phyloP scores from a whole-genome alignment of 1,140 invertebrate species.

The roundworm (Caenorhabditis elegans) region DNA sequence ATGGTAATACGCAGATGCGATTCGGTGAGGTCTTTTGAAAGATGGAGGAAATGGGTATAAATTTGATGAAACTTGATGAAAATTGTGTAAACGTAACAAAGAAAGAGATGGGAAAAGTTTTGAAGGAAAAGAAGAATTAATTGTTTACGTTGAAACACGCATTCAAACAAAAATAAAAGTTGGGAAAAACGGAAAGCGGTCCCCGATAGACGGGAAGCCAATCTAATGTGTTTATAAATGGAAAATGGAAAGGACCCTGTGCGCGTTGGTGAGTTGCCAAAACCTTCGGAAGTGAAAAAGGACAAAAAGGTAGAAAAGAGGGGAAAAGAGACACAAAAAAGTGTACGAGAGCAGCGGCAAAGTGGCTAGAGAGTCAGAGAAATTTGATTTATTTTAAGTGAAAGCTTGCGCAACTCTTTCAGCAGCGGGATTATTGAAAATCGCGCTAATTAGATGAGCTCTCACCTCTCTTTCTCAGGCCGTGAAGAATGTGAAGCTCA shows the following conservation, averaged over 20 bases:
- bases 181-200: neutral
- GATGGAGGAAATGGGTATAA: neutral
- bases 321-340: neutral
- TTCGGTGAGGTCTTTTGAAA: neutral
- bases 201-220: neutral
- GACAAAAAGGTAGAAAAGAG: neutral
- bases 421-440: neutral
- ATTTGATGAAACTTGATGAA: neutral
- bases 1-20: slow-evolving; percentile 16
- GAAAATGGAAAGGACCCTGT: neutral
- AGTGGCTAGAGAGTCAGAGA: neutral
- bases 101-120: neutral
- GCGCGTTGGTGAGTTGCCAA: neutral
- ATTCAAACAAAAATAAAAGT: neutral
- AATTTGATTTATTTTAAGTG: slow-evolving; percentile 28
- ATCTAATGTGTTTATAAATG: slow-evolving; percentile 21
- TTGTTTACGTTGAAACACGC: neutral
- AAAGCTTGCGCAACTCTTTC: neutral
- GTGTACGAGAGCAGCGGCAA: too few relatives aligned
- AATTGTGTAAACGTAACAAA: neutral
- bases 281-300: neutral
- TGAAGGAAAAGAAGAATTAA: neutral
- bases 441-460: slow-evolving; percentile 19
- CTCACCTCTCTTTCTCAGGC: neutral
- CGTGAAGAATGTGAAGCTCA: neutral